phyloP scores from a whole-genome alignment of 2,113 vertebrate species.

The Indri indri region DNA sequence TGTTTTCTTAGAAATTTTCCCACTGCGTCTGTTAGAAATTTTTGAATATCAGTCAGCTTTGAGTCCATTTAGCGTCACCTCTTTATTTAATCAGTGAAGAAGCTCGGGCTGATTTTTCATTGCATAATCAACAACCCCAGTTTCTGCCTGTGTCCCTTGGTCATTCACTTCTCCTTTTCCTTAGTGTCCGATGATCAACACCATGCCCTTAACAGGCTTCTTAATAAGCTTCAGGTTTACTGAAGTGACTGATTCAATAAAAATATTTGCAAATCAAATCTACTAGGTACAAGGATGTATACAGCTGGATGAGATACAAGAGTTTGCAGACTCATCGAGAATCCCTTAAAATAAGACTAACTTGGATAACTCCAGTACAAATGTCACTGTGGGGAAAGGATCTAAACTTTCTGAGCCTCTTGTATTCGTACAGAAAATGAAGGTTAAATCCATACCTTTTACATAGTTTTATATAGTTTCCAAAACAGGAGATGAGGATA shows the following conservation, averaged over 20 bases:
- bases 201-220: not conserved
- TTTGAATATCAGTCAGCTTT: not conserved
- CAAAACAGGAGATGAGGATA: not conserved
- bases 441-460: not conserved
- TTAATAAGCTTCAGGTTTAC: not conserved
- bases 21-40: not conserved
- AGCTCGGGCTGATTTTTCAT: not conserved
- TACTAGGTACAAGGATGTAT: not conserved
- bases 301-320: not conserved
- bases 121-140: not conserved
- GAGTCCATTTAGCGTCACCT: not conserved
- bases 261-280: not conserved
- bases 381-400: not conserved
- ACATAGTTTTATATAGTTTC: not conserved
- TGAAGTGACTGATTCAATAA: conserved; percentile 1
- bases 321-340: not conserved
- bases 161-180: not conserved
- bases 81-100: not conserved
- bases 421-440: not conserved
- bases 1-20: conserved; percentile 24
- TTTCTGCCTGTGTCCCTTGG: not conserved
- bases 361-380: not conserved
- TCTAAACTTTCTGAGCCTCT: not conserved
- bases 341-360: not conserved
- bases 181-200: not conserved